Evolutionary conservation across 2,113 vertebrate genomes (phyloP).

Genomic region (Solea solea): DNA sequence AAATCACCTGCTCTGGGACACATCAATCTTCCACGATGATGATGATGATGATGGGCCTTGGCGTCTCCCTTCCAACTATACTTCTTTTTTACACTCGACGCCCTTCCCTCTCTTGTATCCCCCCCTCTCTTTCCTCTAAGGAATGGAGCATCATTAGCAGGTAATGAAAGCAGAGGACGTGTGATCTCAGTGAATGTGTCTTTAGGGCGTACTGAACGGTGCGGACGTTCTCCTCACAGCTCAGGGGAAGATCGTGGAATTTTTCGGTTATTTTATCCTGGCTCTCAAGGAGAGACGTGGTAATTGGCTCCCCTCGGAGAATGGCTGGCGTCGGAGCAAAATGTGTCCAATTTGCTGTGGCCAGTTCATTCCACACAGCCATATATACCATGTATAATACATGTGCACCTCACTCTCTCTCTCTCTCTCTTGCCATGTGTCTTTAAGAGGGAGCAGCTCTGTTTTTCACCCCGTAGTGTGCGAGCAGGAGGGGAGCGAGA

Average conservation of each 20-base stretch:
- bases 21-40: slow-evolving; percentile 58
- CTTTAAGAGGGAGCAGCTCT: slow-evolving; percentile 49
- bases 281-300: slow-evolving; percentile 53
- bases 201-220: slow-evolving; percentile 52
- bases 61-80: slow-evolving; percentile 29
- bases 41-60: slow-evolving; percentile 39
- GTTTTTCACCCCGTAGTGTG: slow-evolving; percentile 55
- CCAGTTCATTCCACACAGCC: slow-evolving; percentile 46
- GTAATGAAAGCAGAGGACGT: slow-evolving; percentile 67
- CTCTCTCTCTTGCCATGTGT: slow-evolving; percentile 12
- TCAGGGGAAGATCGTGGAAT: slow-evolving; percentile 39
- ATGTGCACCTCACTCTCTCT: slow-evolving; percentile 41
- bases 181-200: slow-evolving; percentile 52
- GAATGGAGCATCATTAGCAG: slow-evolving; percentile 65
- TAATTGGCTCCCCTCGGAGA: slow-evolving; percentile 75
- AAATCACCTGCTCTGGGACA: slow-evolving; percentile 60
- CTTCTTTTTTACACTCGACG: slow-evolving; percentile 17
- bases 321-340: slow-evolving; percentile 41
- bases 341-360: slow-evolving; percentile 59
- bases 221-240: slow-evolving; percentile 54
- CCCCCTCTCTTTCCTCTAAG: slow-evolving; percentile 42
- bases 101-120: background rate
- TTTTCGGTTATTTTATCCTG: slow-evolving; percentile 56
- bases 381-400: slow-evolving; percentile 66
- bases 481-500: slow-evolving; percentile 43